Evolutionary conservation across 2,113 vertebrate genomes (phyloP), one percentile per base, ranked within the genome.

Genomic region (Syngnathus typhle): DNA sequence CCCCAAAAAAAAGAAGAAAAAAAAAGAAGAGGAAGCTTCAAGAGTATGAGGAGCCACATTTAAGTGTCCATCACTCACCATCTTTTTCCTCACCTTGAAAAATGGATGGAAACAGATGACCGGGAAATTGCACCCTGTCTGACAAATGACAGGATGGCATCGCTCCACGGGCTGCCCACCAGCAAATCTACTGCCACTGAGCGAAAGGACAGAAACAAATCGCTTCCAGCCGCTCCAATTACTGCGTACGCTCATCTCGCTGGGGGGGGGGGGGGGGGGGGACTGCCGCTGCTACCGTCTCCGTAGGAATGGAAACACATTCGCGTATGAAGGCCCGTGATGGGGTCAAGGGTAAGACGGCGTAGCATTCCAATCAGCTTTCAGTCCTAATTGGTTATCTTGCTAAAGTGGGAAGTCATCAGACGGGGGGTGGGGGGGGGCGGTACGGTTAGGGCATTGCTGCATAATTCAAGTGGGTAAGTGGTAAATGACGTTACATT

Each of bases 111-210:
- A 87, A 85, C 82, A 83, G 85, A 87, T 81, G 85, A 88, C 78
- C 36, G 66, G 73, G 79, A 82, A 87, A 84, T 84, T 82, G 80
- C 81, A 72, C 77, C 76, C 79, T 73, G 75, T 84, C 84, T 86
- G 86, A 89, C 72, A 85, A 90, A 86, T 84, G 82, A 82, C 70
- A 67, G 73, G 76, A 80, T 81, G 82, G 84, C 84, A 79, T 67
- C 51, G 69, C 80, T 85, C 78, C 72, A 70, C 27, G 39, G 69
- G 76, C 75, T 85, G 78, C 78, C 87, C 83, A 85, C 75, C 64
- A 63, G 82, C 74, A 83, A 84, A 86, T 62, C 79, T 75, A 79
- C 80, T 69, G 70, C 73, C 67, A 69, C 78, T 74, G 78, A 80
- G 75, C 74, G 68, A 76, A 78, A 64, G 77, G 86, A 89, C 68